Percentiles rank a stretch among this genome's conserved stretches.
phyloP scores from a whole-genome alignment of 1,140 invertebrate genomes.

The Gonioctena quinquepunctata region DNA sequence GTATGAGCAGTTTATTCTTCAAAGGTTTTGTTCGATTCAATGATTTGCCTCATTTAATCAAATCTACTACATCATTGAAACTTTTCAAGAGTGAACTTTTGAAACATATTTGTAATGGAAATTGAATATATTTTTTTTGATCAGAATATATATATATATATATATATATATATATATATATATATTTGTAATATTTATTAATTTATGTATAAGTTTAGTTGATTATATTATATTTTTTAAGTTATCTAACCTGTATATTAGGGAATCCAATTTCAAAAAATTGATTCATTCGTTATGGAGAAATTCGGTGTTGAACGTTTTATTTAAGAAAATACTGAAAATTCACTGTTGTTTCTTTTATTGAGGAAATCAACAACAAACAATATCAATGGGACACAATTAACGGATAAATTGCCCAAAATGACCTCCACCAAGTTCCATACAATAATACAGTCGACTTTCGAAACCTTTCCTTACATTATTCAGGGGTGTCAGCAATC shows the following conservation, averaged over 20 bases:
- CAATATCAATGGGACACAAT: too few relatives aligned
- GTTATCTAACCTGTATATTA: background rate
- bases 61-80: background rate
- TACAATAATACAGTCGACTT: too few relatives aligned
- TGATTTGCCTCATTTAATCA: background rate
- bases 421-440: too few relatives aligned
- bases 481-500: too few relatives aligned
- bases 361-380: too few relatives aligned
- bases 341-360: too few relatives aligned
- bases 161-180: background rate
- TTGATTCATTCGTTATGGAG: too few relatives aligned
- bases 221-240: background rate
- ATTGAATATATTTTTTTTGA: background rate
- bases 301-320: too few relatives aligned
- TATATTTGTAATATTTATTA: background rate
- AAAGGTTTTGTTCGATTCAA: background rate
- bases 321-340: too few relatives aligned
- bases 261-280: background rate
- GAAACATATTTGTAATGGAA: background rate
- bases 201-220: background rate
- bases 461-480: too few relatives aligned
- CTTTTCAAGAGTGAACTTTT: background rate
- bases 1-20: too few relatives aligned
- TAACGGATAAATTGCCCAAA: too few relatives aligned
- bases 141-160: background rate